phyloP scores from a whole-genome alignment of 2,888 invertebrate species.

The Osmoderma eremita region DNA sequence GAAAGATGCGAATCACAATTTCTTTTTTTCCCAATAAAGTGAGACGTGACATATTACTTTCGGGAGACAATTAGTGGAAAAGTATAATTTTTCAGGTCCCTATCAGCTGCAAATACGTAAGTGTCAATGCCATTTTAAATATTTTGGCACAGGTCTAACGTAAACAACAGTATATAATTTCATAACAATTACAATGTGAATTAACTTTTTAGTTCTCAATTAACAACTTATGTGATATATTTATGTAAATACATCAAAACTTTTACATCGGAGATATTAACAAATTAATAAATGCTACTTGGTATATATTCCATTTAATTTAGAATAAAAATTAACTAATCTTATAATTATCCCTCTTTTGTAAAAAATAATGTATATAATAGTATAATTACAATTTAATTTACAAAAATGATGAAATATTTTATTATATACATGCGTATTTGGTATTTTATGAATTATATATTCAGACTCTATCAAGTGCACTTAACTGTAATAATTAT shows the following conservation, averaged over 20 bases:
- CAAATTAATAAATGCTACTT: slow-evolving; percentile 36
- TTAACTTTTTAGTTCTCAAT: slow-evolving; percentile 31
- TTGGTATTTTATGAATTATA: slow-evolving; percentile 43
- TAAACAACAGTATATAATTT: slow-evolving; percentile 38
- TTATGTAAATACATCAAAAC: slow-evolving; percentile 40
- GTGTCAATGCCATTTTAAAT: slow-evolving; percentile 34
- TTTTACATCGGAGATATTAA: slow-evolving; percentile 37
- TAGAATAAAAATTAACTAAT: slow-evolving; percentile 32
- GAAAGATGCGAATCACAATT: slow-evolving; percentile 32
- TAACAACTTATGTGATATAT: slow-evolving; percentile 35
- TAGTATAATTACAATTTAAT: slow-evolving; percentile 38
- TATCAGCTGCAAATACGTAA: slow-evolving; percentile 38
- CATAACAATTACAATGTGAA: slow-evolving; percentile 34
- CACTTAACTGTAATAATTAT: slow-evolving; percentile 47
- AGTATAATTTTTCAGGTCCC: slow-evolving; percentile 39
- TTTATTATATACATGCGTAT: slow-evolving; percentile 41
- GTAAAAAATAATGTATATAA: slow-evolving; percentile 42
- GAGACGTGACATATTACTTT: slow-evolving; percentile 36
- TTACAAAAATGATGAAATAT: slow-evolving; percentile 42
- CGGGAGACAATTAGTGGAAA: slow-evolving; percentile 32
- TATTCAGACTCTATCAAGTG: slow-evolving; percentile 47
- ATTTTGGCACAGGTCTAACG: slow-evolving; percentile 37
- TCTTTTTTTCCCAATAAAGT: slow-evolving; percentile 27
- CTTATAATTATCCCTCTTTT: slow-evolving; percentile 33
- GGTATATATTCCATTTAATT: slow-evolving; percentile 30